Base-by-base conservation (phyloP, 2,888 invertebrate species). In the Nysson spinosus region DNA sequence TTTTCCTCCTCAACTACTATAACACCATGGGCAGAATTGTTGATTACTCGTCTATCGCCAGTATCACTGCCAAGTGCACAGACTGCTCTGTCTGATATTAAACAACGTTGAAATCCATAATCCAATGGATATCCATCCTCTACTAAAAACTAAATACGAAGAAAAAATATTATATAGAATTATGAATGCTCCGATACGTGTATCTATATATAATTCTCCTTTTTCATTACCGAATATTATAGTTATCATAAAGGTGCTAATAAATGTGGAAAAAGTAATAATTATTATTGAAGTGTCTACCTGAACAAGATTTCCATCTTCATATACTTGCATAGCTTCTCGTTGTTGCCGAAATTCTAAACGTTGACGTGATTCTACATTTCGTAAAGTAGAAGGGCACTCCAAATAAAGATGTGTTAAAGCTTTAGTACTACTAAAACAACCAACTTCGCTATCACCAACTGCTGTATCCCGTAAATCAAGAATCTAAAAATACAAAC, bases 391-490 rank as follows among this genome's bases (percentile, higher is more conserved):
- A 0, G 64, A 62, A 16, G 89, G 89, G 52, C 88, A 89, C 62
- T 90, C 89, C 30, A 91, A 77, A 50, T 89, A 88, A 2, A 91
- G 78, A 75, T 90, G 89, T 35, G 87, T 89, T 14, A 91, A 82
- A 3, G 88, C 88, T 55, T 87, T 84, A 37, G 89, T 88, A 19
- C 88, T 88, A 78, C 89, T 90, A 62, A 91, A 91, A 72, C 91
- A 90, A 65, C 89, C 89, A n/a, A 91, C 83, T 79, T 91, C 91
- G 19, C 89, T 89, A 69, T 91, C 91, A n/a, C 89, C 89, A 4
- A 91, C 86, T 5, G 88, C 89, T 2, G 91, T 91, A 63, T 89
- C 87, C 40, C 91, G 87, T 56, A 91, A 81, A 78, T 91, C 91
- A 50, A 91, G 83, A 61, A 88, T 84, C 90, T 89, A 60, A 37